These are phyloP conservation scores for Canis aureus DNA, from an alignment of 2,113 vertebrate species.

Conservation along the genomic window DNA sequence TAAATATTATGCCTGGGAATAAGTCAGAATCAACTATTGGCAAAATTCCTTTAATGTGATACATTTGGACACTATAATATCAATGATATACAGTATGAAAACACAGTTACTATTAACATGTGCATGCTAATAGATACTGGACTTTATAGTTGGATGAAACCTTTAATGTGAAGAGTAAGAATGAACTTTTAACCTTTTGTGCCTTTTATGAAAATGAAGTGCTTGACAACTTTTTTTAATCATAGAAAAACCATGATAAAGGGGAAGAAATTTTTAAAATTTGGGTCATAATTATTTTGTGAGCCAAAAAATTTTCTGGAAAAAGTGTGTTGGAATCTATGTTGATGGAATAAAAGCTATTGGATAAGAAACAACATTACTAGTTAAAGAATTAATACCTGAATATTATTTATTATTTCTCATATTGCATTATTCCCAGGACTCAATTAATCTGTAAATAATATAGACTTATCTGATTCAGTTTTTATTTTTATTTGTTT, in stretches of 20 bases:
- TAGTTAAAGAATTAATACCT: not conserved
- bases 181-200: constrained; percentile 26
- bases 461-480: constrained; percentile 10
- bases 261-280: not conserved
- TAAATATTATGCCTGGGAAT: not conserved
- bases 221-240: not conserved
- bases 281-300: constrained; percentile 9
- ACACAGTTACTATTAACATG: not conserved
- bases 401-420: constrained; percentile 53
- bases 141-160: not conserved
- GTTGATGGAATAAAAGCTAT: not conserved
- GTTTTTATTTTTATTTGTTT: not conserved
- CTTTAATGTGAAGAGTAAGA: not conserved
- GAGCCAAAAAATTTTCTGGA: constrained; percentile 19
- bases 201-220: not conserved
- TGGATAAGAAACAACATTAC: not conserved
- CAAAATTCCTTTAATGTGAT: constrained; percentile 47
- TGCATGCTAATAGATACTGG: not conserved
- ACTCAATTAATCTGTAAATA: constrained; percentile 11
- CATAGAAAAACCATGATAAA: constrained; percentile 1
- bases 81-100: not conserved
- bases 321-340: constrained; percentile 3
- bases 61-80: not conserved
- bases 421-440: not conserved
- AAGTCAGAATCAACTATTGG: constrained; percentile 15